Percentiles rank a stretch among this genome's conserved stretches.
These are phyloP conservation scores for Cephus sareptanus DNA, from an alignment of 2,888 invertebrate species.

Conservation along the genomic window DNA sequence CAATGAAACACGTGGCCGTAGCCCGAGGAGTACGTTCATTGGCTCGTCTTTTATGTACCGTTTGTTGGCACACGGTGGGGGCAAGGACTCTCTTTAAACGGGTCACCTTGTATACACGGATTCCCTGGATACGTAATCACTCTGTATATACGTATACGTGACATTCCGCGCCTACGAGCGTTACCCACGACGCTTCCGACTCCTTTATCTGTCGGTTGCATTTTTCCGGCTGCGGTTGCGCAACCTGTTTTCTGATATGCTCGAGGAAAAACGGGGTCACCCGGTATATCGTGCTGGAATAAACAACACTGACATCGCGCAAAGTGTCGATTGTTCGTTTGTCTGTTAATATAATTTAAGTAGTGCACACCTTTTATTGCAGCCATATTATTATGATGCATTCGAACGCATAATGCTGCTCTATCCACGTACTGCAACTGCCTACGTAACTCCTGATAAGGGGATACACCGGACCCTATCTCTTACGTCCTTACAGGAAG, in stretches of 20 bases:
- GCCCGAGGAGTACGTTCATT: not conserved
- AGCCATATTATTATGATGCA: not conserved
- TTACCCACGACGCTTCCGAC: not conserved
- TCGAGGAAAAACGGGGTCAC: not conserved
- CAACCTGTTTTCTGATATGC: not conserved
- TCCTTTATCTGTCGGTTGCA: not conserved
- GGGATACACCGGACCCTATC: not conserved
- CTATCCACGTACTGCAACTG: not conserved
- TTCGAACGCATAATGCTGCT: not conserved
- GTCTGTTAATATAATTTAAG: not conserved
- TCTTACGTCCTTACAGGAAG: not conserved
- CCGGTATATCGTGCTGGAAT: not conserved
- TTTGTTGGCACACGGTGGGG: not conserved
- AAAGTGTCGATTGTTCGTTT: not conserved
- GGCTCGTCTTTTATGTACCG: not conserved
- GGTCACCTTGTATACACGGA: slow-evolving; percentile 3
- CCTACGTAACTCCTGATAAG: not conserved
- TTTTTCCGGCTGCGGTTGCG: not conserved
- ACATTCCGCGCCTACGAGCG: not conserved
- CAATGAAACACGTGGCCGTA: not conserved
- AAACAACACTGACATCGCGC: not conserved
- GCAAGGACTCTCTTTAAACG: slow-evolving; percentile 1
- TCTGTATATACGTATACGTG: not conserved
- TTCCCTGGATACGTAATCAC: not conserved
- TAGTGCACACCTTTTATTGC: not conserved